Evolutionary conservation across 2,888 invertebrate species (phyloP).

Genomic region (Lysandra bellargus): DNA sequence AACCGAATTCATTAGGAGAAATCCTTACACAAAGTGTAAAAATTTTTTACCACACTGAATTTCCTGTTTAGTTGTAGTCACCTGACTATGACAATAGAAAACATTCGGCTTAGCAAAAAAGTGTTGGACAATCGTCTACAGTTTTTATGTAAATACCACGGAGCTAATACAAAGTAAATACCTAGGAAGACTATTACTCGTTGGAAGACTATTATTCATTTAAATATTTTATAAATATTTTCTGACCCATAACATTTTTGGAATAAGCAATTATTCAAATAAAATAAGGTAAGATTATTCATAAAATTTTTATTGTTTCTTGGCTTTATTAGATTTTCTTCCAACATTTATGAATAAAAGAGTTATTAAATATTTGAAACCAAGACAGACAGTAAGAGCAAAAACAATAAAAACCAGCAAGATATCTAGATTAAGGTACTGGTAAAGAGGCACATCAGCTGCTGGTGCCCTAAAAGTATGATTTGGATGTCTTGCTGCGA

Average conservation of each 20-base stretch:
- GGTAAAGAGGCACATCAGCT: conserved; percentile 63
- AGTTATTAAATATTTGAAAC: conserved; percentile 2
- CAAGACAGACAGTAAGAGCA: background rate
- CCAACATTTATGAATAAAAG: background rate
- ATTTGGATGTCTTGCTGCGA: conserved; percentile 66
- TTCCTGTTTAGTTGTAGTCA: background rate
- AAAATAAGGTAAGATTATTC: background rate
- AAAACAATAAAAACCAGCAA: conserved; percentile 1
- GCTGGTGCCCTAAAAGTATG: conserved; percentile 56
- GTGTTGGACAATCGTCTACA: no score
- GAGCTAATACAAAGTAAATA: no score
- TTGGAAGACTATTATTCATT: background rate
- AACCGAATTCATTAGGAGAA: background rate
- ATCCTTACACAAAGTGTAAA: background rate
- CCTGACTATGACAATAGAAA: background rate
- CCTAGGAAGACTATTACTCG: background rate
- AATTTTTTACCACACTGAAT: background rate
- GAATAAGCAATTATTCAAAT: background rate
- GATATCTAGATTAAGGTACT: conserved; percentile 53
- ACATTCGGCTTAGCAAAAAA: background rate
- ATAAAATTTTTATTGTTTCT: background rate
- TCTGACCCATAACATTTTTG: background rate
- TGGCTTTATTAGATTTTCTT: background rate
- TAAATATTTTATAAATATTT: background rate
- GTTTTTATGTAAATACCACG: no score